Conservation (phyloP, 2,113 vertebrate species). For the Cyanoramphus novaezelandiae region DNA sequence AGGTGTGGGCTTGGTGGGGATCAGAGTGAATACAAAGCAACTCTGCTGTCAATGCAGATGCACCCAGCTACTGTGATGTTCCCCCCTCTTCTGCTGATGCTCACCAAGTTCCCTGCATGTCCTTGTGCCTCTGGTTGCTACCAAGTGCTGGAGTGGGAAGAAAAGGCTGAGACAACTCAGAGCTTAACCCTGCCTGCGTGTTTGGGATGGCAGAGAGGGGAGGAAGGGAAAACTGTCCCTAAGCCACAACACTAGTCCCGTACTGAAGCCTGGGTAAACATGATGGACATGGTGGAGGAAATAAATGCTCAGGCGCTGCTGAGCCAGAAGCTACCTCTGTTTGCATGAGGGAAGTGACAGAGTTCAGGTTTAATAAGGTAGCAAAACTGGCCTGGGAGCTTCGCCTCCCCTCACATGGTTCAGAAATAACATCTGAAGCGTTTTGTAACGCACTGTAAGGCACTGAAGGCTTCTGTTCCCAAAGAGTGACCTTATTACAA, state of each 20-base stretch:
- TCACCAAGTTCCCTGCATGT: not conserved
- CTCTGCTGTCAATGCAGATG: not conserved
- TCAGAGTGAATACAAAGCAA: not conserved
- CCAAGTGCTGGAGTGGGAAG: not conserved
- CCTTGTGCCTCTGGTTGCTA: not conserved
- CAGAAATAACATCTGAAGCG: not conserved
- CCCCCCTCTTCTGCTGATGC: not conserved
- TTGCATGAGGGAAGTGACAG: not conserved
- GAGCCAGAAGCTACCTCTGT: not conserved
- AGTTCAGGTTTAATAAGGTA: not conserved
- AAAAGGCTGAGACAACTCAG: not conserved
- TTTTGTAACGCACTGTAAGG: fast-evolving
- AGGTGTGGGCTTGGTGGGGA: not conserved
- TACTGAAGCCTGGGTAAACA: not conserved
- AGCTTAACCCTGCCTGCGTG: not conserved
- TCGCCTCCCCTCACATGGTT: not conserved
- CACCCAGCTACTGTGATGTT: not conserved
- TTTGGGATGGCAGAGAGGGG: not conserved
- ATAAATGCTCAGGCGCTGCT: fast-evolving
- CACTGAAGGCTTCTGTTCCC: not conserved
- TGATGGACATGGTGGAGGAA: fast-evolving
- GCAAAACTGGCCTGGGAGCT: not conserved
- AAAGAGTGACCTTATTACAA: not conserved
- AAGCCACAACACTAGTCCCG: not conserved
- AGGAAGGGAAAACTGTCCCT: not conserved